A percentile compares a stretch with the other conserved stretches of the same genome.
Conservation (phyloP, 2,113 vertebrate species). For the Paralichthys olivaceus region DNA sequence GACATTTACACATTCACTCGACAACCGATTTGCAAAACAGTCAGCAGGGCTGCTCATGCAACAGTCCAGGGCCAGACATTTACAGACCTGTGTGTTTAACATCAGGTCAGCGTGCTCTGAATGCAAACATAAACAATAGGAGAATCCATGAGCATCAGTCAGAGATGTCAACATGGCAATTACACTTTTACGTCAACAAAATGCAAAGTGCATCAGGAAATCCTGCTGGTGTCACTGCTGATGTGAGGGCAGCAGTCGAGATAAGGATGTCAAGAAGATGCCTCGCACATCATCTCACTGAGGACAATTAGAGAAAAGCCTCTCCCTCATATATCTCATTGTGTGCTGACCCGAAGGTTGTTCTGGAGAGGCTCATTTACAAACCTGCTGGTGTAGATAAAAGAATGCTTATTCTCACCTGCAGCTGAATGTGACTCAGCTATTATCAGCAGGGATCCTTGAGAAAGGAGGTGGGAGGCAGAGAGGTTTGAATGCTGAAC, state of each 20-base stretch:
- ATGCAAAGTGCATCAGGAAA: constrained; percentile 49
- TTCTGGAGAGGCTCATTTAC: constrained; percentile 62
- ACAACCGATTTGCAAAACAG: constrained; percentile 34
- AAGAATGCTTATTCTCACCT: constrained; percentile 76
- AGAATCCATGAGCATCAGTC: constrained; percentile 24
- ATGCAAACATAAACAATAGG: constrained; percentile 27
- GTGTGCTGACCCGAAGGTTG: constrained; percentile 45
- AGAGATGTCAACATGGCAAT: constrained; percentile 27
- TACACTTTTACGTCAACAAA: constrained; percentile 41
- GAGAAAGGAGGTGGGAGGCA: constrained; percentile 52
- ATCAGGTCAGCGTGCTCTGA: constrained; percentile 3
- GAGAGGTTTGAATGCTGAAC: constrained; percentile 55
- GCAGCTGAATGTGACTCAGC: constrained; percentile 72
- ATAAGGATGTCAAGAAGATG: constrained; percentile 64
- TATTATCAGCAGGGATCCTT: constrained; percentile 70
- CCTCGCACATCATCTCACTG: constrained; percentile 36
- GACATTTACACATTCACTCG: constrained; percentile 48
- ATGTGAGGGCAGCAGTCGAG: constrained; percentile 36
- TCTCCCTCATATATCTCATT: constrained; percentile 34
- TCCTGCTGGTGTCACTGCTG: constrained; percentile 25
- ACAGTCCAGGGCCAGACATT: constrained; percentile 41
- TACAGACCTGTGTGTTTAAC: neutral
- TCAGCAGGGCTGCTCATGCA: constrained; percentile 32
- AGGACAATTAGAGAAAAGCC: constrained; percentile 53
- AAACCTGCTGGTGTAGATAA: constrained; percentile 61